Conservation (phyloP, 2,113 vertebrate species). For the Agelaius phoeniceus region DNA sequence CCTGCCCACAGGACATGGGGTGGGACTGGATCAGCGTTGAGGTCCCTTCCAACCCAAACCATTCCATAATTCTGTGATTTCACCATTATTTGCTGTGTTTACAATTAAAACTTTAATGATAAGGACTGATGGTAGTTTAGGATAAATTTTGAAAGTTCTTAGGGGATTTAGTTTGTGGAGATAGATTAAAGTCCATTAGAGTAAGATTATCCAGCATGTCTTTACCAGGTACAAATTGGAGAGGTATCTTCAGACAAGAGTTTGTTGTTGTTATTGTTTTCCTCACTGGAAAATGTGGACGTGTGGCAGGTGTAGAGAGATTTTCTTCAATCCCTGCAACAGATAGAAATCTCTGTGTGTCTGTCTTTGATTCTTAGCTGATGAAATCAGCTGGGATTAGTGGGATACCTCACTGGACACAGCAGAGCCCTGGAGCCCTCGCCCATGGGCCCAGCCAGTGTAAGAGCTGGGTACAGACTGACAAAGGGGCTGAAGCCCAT, state of each 20-base stretch:
- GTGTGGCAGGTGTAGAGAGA: background rate
- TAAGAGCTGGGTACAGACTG: too few species aligned
- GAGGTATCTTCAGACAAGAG: background rate
- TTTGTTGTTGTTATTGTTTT: background rate
- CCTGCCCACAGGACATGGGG: background rate
- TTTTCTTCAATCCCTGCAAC: background rate
- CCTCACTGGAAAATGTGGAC: background rate
- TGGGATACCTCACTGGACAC: background rate
- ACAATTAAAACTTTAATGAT: background rate
- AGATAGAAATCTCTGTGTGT: background rate
- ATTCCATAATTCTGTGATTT: background rate
- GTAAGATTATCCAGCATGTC: background rate
- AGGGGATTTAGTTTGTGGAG: background rate
- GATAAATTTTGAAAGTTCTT: background rate
- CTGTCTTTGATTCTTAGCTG: background rate
- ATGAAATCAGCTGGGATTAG: background rate
- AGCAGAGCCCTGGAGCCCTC: background rate
- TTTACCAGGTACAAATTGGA: background rate
- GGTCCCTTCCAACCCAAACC: background rate
- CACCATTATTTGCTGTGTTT: background rate
- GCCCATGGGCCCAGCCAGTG: rapidly evolving
- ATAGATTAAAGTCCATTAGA: background rate
- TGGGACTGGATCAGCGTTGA: rapidly evolving
- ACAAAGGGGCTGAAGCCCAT: background rate
- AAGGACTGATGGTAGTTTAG: background rate